Evolutionary conservation across 2,888 invertebrate species (phyloP).

Genomic region (Tachystola acroxantha): DNA sequence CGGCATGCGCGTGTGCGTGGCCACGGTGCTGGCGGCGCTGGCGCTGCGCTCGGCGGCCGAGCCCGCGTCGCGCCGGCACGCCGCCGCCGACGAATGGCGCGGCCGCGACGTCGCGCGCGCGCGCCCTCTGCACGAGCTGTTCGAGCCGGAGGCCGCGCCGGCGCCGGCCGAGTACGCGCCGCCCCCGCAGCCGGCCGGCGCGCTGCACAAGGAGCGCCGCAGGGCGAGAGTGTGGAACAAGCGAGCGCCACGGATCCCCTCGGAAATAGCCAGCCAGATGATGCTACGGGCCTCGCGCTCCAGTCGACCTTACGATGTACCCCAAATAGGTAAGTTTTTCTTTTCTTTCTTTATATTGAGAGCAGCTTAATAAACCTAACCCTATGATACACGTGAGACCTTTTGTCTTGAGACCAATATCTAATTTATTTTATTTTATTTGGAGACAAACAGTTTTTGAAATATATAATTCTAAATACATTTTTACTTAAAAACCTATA

Average conservation of each 20-base stretch:
- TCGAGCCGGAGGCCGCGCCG: constrained; percentile 50
- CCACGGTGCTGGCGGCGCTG: constrained; percentile 59
- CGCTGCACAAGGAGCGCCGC: constrained; percentile 53
- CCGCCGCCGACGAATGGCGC: constrained; percentile 45
- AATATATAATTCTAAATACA: too few relatives aligned
- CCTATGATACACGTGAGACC: too few relatives aligned
- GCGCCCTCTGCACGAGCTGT: constrained; percentile 59
- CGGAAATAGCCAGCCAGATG: constrained; percentile 84
- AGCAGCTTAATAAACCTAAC: not conserved
- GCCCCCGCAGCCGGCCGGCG: constrained; percentile 41
- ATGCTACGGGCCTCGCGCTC: constrained; percentile 88
- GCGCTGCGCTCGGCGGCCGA: constrained; percentile 62
- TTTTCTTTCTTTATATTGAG: not conserved
- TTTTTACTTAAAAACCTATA: too few relatives aligned
- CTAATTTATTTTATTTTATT: too few relatives aligned
- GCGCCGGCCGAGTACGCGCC: constrained; percentile 31
- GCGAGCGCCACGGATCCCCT: constrained; percentile 62
- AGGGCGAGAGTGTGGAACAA: constrained; percentile 51
- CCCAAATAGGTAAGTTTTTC: constrained; percentile 87
- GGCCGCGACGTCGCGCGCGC: constrained; percentile 48
- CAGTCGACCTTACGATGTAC: constrained; percentile 89
- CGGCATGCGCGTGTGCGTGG: constrained; percentile 67
- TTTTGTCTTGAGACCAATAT: too few relatives aligned
- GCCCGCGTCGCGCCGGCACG: constrained; percentile 52
- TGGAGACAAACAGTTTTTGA: too few relatives aligned